Conservation (phyloP, 2,888 invertebrate species). For the Brachyptera risi region DNA sequence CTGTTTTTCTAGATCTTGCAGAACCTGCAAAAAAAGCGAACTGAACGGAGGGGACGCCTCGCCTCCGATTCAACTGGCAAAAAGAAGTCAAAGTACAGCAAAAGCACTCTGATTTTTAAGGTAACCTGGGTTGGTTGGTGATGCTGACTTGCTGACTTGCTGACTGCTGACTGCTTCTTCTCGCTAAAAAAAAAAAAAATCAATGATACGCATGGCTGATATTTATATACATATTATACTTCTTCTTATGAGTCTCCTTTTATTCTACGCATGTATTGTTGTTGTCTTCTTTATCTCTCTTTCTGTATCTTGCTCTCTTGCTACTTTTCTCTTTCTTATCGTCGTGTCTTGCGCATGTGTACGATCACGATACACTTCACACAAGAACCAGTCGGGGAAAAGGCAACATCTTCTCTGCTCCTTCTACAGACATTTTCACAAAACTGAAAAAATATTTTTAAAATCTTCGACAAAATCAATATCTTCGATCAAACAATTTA, state of each 20-base stretch:
- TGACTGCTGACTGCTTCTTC: slow-evolving; percentile 25
- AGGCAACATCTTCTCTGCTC: no score
- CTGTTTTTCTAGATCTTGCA: slow-evolving; percentile 96
- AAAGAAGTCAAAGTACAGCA: slow-evolving; percentile 88
- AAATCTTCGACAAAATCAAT: no score
- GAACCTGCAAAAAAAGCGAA: slow-evolving; percentile 98
- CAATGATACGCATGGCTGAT: slow-evolving; percentile 25
- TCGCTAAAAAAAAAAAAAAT: no score
- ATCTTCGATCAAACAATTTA: no score
- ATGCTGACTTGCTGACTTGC: slow-evolving; percentile 22
- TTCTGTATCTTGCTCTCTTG: slow-evolving; percentile 19
- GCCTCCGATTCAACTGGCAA: slow-evolving; percentile 83
- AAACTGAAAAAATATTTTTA: no score
- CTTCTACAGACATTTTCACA: no score
- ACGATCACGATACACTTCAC: not conserved
- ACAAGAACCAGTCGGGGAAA: not conserved
- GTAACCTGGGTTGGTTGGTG: slow-evolving; percentile 62
- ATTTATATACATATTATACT: slow-evolving; percentile 25
- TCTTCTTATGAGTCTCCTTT: slow-evolving; percentile 25
- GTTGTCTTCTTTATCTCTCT: slow-evolving; percentile 31
- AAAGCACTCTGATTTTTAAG: slow-evolving; percentile 98
- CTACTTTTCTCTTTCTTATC: not conserved
- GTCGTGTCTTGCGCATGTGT: not conserved
- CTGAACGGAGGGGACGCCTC: slow-evolving; percentile 95
- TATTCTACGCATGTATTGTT: slow-evolving; percentile 31